Percentiles rank a stretch among this genome's conserved stretches.
These are phyloP conservation scores for Ranitomeya imitator DNA, from an alignment of 2,113 vertebrate genomes.

Conservation along the genomic window DNA sequence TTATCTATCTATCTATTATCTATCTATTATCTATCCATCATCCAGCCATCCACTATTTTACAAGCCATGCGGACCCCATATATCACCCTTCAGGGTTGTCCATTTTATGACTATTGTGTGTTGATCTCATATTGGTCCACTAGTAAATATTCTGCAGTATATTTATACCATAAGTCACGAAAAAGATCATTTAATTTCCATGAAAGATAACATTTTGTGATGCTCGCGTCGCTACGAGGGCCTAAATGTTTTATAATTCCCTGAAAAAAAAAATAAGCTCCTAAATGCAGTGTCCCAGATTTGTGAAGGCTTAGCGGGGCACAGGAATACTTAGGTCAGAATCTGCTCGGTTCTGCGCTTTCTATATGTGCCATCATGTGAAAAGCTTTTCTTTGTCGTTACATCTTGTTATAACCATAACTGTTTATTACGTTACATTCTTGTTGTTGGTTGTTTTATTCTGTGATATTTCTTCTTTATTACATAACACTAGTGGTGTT, in stretches of 20 bases:
- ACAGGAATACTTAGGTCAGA: neutral
- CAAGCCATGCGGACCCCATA: neutral
- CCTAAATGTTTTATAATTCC: slow-evolving; percentile 37
- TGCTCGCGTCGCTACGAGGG: neutral
- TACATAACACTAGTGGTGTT: neutral
- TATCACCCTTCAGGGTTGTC: neutral
- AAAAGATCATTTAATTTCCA: neutral
- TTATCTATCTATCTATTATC: too few species aligned
- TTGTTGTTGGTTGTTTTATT: neutral
- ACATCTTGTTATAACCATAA: neutral
- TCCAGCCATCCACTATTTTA: too few species aligned
- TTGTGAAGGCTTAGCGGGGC: neutral
- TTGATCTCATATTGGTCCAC: neutral
- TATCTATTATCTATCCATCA: neutral
- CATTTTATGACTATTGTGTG: neutral
- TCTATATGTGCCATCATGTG: neutral
- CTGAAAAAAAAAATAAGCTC: slow-evolving; percentile 28
- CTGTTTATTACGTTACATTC: too few species aligned
- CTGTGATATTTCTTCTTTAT: neutral
- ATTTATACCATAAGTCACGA: neutral
- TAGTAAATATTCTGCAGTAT: neutral
- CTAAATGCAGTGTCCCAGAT: slow-evolving; percentile 24
- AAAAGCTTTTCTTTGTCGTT: neutral
- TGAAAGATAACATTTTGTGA: neutral
- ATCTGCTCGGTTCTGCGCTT: neutral